Percentiles rank a stretch among this genome's conserved stretches.
Evolutionary conservation across 1,140 invertebrate genomes (phyloP).

Genomic region (Apis cerana): DNA sequence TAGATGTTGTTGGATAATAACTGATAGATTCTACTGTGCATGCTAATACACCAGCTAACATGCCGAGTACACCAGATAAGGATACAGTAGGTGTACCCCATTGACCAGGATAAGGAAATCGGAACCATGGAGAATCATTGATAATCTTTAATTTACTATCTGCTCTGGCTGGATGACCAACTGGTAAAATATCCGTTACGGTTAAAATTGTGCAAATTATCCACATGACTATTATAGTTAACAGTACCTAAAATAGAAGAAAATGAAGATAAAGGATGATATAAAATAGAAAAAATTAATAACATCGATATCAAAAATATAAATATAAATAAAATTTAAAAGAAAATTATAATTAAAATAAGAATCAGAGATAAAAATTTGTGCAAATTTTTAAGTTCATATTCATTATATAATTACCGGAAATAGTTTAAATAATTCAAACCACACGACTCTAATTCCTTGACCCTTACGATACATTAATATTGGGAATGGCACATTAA

Average conservation of each 20-base stretch:
- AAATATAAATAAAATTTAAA: not conserved
- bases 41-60: slow-evolving; percentile 91
- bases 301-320: not conserved
- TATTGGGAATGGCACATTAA: slow-evolving; percentile 86
- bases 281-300: not conserved
- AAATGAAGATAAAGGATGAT: not conserved
- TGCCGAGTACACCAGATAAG: slow-evolving; percentile 88
- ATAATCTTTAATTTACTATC: slow-evolving; percentile 89
- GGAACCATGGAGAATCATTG: slow-evolving; percentile 89
- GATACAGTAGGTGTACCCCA: slow-evolving; percentile 92
- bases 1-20: slow-evolving; percentile 93
- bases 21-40: slow-evolving; percentile 94
- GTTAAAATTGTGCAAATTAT: slow-evolving; percentile 89
- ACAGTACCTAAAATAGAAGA: slow-evolving; percentile 84
- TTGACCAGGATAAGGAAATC: slow-evolving; percentile 93
- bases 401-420: slow-evolving; percentile 82
- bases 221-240: slow-evolving; percentile 92
- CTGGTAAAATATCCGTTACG: slow-evolving; percentile 84
- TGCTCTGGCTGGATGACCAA: slow-evolving; percentile 88
- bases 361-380: too few species aligned
- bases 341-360: too few species aligned
- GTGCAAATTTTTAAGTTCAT: too few species aligned
- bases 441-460: slow-evolving; percentile 84
- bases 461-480: slow-evolving; percentile 83
- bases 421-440: slow-evolving; percentile 91